Conservation (phyloP, 2,888 invertebrate species). For the Diachrysia chrysitis region DNA sequence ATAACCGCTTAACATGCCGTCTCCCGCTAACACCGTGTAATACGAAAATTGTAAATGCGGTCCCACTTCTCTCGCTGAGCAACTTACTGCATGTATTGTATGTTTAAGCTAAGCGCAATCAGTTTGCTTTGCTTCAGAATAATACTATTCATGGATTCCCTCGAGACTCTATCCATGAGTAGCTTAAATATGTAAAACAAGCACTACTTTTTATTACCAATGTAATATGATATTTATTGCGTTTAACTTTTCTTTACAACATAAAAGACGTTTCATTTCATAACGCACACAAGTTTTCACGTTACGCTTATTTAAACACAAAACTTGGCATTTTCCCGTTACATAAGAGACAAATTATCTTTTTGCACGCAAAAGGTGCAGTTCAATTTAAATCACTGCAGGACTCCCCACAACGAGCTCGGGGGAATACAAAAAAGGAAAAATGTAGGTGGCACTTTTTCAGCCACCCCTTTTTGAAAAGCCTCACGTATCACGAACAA, state of each 20-base stretch:
- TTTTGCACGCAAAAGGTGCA: conserved; percentile 55
- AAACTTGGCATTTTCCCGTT: conserved; percentile 26
- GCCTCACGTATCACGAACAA: conserved; percentile 50
- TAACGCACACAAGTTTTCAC: conserved; percentile 30
- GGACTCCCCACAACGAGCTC: conserved; percentile 33
- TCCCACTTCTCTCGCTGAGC: conserved; percentile 39
- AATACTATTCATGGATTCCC: conserved; percentile 53
- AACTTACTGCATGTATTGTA: conserved; percentile 41
- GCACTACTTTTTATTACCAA: conserved; percentile 31
- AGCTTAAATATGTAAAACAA: conserved; percentile 37
- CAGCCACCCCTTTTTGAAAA: conserved; percentile 53
- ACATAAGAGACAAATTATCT: conserved; percentile 47
- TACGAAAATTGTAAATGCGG: conserved; percentile 48
- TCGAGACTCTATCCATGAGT: conserved; percentile 36
- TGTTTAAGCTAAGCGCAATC: conserved; percentile 48
- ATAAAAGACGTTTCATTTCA: conserved; percentile 25
- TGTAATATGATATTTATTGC: conserved; percentile 30
- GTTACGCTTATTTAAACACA: conserved; percentile 37
- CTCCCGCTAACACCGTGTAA: conserved; percentile 56
- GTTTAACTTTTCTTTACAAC: conserved; percentile 27
- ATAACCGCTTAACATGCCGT: conserved; percentile 56
- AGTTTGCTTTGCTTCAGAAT: conserved; percentile 49
- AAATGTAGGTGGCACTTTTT: conserved; percentile 41
- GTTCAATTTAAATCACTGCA: conserved; percentile 55
- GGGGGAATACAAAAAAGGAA: conserved; percentile 42